Conservation (phyloP, 2,888 invertebrate genomes). For the Aspidapion aeneum region DNA sequence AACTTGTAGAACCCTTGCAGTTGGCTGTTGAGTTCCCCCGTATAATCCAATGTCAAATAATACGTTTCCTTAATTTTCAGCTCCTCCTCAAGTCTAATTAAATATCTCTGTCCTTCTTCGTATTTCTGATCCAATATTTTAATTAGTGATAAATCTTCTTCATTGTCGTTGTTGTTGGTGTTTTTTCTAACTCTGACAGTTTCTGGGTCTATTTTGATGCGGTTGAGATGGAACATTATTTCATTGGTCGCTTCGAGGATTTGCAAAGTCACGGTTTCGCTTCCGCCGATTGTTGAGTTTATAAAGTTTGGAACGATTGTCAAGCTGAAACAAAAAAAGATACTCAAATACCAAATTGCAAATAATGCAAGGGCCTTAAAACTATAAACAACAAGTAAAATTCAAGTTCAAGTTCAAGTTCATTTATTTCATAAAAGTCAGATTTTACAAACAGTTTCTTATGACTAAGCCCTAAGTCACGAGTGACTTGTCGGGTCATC, state of each 20-base stretch:
- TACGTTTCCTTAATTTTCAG: conserved; percentile 45
- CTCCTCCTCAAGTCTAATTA: conserved; percentile 42
- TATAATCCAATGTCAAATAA: conserved; percentile 51
- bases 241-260: conserved; percentile 45
- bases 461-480: no score
- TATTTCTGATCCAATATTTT: conserved; percentile 32
- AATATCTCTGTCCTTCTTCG: conserved; percentile 42
- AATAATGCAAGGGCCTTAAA: no score
- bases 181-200: conserved; percentile 37
- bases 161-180: not conserved
- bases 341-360: no score
- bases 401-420: no score
- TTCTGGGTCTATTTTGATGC: conserved; percentile 46
- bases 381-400: no score
- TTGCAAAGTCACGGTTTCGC: conserved; percentile 46
- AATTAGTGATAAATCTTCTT: not conserved
- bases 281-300: conserved; percentile 49
- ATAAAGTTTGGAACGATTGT: conserved; percentile 45
- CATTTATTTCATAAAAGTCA: no score
- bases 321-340: conserved; percentile 37
- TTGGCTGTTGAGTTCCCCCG: conserved; percentile 53
- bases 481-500: no score
- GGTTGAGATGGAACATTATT: conserved; percentile 48
- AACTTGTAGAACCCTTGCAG: conserved; percentile 58
- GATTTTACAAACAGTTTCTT: no score